Evolutionary conservation across 2,113 vertebrate genomes (phyloP).

Genomic region (Copsychus sechellarum): DNA sequence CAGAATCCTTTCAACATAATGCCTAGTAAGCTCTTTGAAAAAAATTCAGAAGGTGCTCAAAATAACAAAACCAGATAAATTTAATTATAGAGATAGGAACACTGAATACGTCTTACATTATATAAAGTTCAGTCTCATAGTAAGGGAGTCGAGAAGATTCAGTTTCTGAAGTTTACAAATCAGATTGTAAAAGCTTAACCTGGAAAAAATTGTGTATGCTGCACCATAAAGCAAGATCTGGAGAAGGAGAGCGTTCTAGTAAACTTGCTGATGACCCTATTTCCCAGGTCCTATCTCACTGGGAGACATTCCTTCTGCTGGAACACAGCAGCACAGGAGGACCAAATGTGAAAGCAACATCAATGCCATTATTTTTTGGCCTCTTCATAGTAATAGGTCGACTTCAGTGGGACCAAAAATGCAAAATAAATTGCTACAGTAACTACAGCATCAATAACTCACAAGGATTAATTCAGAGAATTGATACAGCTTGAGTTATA

Average conservation of each 20-base stretch:
- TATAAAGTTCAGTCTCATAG: not conserved
- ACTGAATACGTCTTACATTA: not conserved
- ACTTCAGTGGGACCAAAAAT: not conserved
- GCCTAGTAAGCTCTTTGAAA: conserved; percentile 1
- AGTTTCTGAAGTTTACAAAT: conserved; percentile 8
- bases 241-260: not conserved
- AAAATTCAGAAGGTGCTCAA: not conserved
- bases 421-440: not conserved
- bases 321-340: not conserved
- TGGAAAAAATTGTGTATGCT: not conserved
- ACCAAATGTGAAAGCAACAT: not conserved
- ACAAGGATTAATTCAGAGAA: not conserved
- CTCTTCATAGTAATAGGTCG: not conserved
- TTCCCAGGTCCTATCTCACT: not conserved
- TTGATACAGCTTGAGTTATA: not conserved
- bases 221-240: not conserved
- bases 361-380: not conserved
- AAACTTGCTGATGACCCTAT: not conserved
- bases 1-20: not conserved
- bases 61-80: conserved; percentile 9
- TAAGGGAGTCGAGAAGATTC: not conserved
- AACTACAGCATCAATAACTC: not conserved
- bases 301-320: not conserved
- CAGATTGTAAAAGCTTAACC: not conserved
- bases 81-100: conserved; percentile 25